Conservation (phyloP, 2,113 vertebrate genomes). For the Corynorhinus townsendii region DNA sequence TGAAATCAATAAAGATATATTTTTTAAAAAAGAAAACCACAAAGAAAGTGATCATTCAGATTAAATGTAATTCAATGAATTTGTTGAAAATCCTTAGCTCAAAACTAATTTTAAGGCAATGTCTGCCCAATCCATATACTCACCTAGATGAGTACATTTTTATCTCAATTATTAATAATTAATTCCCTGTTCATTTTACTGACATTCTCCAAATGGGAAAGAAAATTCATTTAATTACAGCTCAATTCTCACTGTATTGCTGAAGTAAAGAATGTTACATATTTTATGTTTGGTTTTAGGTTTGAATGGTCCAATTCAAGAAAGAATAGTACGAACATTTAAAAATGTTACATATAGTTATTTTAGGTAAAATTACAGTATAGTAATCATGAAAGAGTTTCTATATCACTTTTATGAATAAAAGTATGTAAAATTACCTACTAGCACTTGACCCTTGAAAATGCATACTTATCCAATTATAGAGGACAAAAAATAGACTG, state of each 20-base stretch:
- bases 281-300: not conserved
- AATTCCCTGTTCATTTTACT: conserved; percentile 5
- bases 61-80: not conserved
- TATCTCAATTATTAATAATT: not conserved
- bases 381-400: not conserved
- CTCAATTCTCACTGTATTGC: not conserved
- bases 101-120: not conserved
- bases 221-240: not conserved
- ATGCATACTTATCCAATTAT: not conserved
- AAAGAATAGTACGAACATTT: not conserved
- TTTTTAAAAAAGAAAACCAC: not conserved
- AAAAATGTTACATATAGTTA: not conserved
- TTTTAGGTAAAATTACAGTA: not conserved
- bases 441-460: not conserved
- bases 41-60: not conserved
- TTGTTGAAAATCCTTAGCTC: not conserved
- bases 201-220: not conserved
- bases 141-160: not conserved
- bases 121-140: not conserved
- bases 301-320: not conserved
- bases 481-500: not conserved
- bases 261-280: not conserved
- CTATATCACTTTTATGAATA: not conserved
- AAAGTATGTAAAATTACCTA: not conserved
- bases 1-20: no score